Percentiles rank a stretch among this genome's conserved stretches.
Evolutionary conservation across 2,888 invertebrate species (phyloP).

Genomic region (Oxyteleia sp.): DNA sequence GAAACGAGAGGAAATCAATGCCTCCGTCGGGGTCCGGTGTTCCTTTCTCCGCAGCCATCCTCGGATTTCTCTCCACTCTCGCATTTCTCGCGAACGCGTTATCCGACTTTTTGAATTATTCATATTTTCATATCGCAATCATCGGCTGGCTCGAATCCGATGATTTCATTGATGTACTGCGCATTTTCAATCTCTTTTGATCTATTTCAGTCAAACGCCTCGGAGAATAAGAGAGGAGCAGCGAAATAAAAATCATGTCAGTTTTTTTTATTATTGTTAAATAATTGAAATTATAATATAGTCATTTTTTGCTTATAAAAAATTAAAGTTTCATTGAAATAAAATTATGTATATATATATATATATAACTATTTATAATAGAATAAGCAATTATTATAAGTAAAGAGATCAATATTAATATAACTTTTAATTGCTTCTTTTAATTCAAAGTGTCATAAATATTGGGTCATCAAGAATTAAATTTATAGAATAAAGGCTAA

Average conservation of each 20-base stretch:
- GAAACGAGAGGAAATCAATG: conserved; percentile 88
- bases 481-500: too few species aligned
- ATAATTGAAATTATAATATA: too few species aligned
- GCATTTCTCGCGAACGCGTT: conserved; percentile 43
- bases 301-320: too few species aligned
- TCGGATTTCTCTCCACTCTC: conserved; percentile 57
- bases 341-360: too few species aligned
- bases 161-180: conserved; percentile 67
- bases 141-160: conserved; percentile 57
- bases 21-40: conserved; percentile 82
- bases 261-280: conserved; percentile 4
- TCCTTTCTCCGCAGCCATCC: conserved; percentile 71
- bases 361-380: too few species aligned
- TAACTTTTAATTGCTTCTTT: too few species aligned
- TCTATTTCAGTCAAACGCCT: conserved; percentile 30
- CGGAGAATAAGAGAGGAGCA: conserved; percentile 17
- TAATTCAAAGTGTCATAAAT: too few species aligned
- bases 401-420: too few species aligned
- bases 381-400: too few species aligned
- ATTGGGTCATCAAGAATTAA: too few species aligned
- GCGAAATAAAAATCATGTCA: background rate
- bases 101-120: conserved; percentile 62
- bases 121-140: conserved; percentile 70
- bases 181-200: conserved; percentile 60
- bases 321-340: too few species aligned